These are phyloP conservation scores for Epinotia demarniana DNA, from an alignment of 2,888 invertebrate genomes.

Conservation along the genomic window DNA sequence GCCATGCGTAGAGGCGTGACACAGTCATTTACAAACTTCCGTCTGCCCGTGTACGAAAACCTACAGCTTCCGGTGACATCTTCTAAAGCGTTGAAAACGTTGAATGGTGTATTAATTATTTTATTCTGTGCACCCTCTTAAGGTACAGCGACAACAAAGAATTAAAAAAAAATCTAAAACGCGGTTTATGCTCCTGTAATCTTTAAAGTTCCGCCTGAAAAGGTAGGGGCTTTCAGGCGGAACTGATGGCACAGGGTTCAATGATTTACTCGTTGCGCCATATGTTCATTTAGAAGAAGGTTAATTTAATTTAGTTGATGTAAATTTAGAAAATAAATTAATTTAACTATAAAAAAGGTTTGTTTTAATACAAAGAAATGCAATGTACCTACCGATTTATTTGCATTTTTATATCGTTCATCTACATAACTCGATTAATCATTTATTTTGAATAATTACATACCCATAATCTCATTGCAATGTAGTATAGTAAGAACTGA, in stretches of 20 bases:
- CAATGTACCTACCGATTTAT: too few relatives aligned
- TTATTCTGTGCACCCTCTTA: background rate
- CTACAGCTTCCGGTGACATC: background rate
- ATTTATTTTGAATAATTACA: too few relatives aligned
- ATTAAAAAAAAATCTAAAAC: too few relatives aligned
- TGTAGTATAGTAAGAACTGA: too few relatives aligned
- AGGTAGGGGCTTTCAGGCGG: background rate
- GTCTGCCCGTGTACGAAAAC: background rate
- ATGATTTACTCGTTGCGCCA: background rate
- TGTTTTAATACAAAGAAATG: too few relatives aligned
- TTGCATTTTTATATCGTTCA: too few relatives aligned
- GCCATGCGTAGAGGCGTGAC: background rate
- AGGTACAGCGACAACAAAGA: background rate
- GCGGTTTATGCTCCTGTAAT: background rate
- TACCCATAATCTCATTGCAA: too few relatives aligned
- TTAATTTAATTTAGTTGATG: too few relatives aligned
- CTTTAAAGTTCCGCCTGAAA: background rate
- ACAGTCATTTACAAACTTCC: background rate
- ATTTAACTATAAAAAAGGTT: too few relatives aligned
- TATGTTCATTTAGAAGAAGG: background rate
- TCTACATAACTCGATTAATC: too few relatives aligned
- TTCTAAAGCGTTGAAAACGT: background rate
- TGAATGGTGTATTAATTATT: background rate
- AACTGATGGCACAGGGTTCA: background rate
- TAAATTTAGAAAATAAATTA: too few relatives aligned